Evolutionary conservation across 2,888 invertebrate species (phyloP).

Genomic region (Exocentrus adspersus): DNA sequence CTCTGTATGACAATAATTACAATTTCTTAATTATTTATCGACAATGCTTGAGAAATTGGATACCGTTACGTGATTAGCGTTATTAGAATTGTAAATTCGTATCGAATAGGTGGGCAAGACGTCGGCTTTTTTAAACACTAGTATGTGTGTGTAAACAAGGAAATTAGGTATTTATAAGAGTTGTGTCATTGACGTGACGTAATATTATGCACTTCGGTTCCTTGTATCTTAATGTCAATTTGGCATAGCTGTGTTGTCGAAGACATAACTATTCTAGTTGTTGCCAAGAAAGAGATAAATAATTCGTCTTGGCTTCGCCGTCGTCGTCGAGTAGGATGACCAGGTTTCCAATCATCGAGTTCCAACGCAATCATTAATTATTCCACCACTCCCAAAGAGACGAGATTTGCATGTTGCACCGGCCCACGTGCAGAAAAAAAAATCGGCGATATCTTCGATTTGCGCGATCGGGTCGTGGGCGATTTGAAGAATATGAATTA

Average conservation of each 20-base stretch:
- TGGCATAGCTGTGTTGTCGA: not conserved
- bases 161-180: not conserved
- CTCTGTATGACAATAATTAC: not conserved
- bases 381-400: not conserved
- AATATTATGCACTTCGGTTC: not conserved
- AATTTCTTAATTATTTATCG: not conserved
- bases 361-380: not conserved
- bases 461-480: too few species aligned
- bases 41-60: not conserved
- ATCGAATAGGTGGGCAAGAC: not conserved
- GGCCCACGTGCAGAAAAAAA: not conserved
- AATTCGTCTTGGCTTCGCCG: not conserved
- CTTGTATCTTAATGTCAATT: not conserved
- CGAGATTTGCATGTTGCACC: not conserved
- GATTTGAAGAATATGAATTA: too few species aligned
- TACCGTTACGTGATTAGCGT: slow-evolving; percentile 4
- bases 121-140: not conserved
- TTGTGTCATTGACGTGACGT: not conserved
- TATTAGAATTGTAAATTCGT: slow-evolving; percentile 5
- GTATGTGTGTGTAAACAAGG: not conserved
- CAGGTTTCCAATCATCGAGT: not conserved
- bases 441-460: too few species aligned
- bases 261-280: too few species aligned
- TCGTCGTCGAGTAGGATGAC: not conserved
- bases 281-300: too few species aligned